Evolutionary conservation across 2,888 invertebrate genomes (phyloP).

Genomic region (Amphipoea lucens): DNA sequence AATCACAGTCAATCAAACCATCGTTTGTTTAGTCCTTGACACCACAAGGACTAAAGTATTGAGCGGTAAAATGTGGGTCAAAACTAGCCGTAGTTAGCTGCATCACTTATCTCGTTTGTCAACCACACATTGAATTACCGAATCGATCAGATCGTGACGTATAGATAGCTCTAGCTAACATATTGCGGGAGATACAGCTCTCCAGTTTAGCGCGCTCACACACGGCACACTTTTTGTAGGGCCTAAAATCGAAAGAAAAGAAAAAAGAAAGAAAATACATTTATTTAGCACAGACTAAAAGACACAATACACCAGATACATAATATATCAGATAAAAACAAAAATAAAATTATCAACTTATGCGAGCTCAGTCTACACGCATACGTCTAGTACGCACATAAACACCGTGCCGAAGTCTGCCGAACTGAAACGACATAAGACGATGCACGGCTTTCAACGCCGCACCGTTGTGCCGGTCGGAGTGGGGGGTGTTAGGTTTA

Average conservation of each 20-base stretch:
- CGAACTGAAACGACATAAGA: too few relatives aligned
- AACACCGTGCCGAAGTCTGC: too few relatives aligned
- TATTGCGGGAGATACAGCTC: conserved; percentile 19
- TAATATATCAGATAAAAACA: too few relatives aligned
- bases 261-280: too few relatives aligned
- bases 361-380: too few relatives aligned
- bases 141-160: conserved; percentile 24
- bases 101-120: background rate
- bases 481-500: too few relatives aligned
- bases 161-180: conserved; percentile 15
- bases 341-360: too few relatives aligned
- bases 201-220: background rate
- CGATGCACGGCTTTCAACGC: too few relatives aligned
- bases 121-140: conserved; percentile 4
- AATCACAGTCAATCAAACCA: background rate
- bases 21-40: background rate
- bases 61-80: background rate
- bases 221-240: background rate
- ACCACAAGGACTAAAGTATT: background rate
- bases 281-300: too few relatives aligned
- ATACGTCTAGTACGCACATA: too few relatives aligned
- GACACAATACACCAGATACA: too few relatives aligned
- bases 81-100: background rate
- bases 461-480: too few relatives aligned
- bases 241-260: background rate